These are phyloP conservation scores for Leptinotarsa haldemani DNA, from an alignment of 2,888 invertebrate species.

Conservation along the genomic window DNA sequence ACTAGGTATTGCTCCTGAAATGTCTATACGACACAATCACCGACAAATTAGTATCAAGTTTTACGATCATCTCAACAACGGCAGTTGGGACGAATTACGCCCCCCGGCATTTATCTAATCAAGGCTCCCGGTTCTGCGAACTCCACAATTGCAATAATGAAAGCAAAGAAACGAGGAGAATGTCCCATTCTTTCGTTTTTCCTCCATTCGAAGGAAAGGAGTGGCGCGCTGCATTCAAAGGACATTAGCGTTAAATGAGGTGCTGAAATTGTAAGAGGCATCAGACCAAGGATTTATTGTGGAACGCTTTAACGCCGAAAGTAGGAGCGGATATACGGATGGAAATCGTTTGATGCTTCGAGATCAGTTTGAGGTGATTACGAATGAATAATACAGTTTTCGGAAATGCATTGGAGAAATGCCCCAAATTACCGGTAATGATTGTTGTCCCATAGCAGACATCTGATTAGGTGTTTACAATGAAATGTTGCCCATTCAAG, in stretches of 20 bases:
- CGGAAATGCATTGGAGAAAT: background rate
- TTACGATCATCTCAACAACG: background rate
- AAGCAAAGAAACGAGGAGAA: slow-evolving; percentile 32
- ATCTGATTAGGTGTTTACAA: too few relatives aligned
- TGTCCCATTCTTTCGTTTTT: slow-evolving; percentile 30
- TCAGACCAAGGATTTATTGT: slow-evolving; percentile 35
- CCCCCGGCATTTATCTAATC: slow-evolving; percentile 9
- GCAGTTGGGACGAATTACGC: background rate
- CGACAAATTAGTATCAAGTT: background rate
- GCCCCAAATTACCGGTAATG: too few relatives aligned
- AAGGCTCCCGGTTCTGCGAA: slow-evolving; percentile 22
- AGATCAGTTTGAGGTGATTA: background rate
- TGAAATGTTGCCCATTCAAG: too few relatives aligned
- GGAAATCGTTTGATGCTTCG: slow-evolving; percentile 27
- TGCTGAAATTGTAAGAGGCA: slow-evolving; percentile 41
- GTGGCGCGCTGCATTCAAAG: slow-evolving; percentile 37
- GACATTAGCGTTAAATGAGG: slow-evolving; percentile 46
- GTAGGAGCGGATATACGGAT: slow-evolving; percentile 14
- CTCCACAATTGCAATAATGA: slow-evolving; percentile 44
- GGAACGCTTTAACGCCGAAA: slow-evolving; percentile 26
- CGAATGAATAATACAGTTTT: background rate
- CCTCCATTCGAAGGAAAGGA: slow-evolving; percentile 32
- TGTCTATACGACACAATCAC: background rate
- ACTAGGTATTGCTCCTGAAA: background rate
- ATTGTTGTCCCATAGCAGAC: too few relatives aligned